Base-by-base conservation (phyloP, 2,113 vertebrate species). In the Oryzias javanicus region DNA sequence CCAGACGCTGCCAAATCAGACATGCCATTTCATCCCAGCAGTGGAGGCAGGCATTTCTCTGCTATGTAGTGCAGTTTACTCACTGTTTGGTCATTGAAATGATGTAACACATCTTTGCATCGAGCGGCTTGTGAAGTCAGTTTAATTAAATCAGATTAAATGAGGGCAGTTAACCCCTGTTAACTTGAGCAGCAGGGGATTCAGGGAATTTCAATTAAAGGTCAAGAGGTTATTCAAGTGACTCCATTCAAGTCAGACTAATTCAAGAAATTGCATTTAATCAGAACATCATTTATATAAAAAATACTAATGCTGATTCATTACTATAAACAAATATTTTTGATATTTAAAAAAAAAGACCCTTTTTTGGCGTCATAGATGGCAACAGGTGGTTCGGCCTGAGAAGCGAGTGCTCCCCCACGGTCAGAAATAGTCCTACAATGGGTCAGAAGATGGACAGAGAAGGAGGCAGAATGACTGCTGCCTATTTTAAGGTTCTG, bases 391-490 rank as follows among this genome's bases (percentile, higher is more conserved):
- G 90, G 67, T 52, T 24, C 57, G 35, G 74, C 68, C 60, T 42
- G 74, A 70, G 80, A 19, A 76, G 67, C 75, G 61, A 44, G 68
- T 72, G 54, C 78, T 70, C 70, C 70, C 66, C 77, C 67, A 41
- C 6, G 13, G 78, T 82, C 86, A 84, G 75, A 89, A 90, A 91
- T 90, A 91, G 81, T 60, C 72, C 63, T 69, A 90, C 87, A 89
- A 90, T 89, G 82, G 86, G 56, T 86, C 78, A 90, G 72, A 79
- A 62, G 79, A 76, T 79, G 73, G 81, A 83, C 74, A 73, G 73
- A 69, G 69, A 76, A 67, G 55, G 69, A 78, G 63, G 66, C 62
- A 75, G 67, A 71, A 71, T 57, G 75, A 66, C 75, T 67, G 60
- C 68, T 55, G 70, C 67, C 84, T 88, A 90, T 89, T 90, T 86